Evolutionary conservation across 2,888 invertebrate genomes (phyloP), one percentile per base, ranked within the genome.

Genomic region (Coremacera marginata): DNA sequence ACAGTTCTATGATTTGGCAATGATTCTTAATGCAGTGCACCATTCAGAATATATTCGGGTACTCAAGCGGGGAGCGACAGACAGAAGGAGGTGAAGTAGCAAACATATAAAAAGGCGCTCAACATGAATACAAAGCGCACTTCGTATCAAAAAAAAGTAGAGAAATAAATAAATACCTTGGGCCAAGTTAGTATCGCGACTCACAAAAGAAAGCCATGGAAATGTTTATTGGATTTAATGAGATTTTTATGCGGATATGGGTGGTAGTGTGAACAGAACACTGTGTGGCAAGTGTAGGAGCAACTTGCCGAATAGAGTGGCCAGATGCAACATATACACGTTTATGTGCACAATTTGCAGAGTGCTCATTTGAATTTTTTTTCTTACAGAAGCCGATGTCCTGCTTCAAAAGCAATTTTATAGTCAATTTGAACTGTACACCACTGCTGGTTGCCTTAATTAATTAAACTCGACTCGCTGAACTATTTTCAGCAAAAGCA

Each of bases 201-300:
- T 62, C 49, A n/a, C 19, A 37, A 60, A 34, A 37, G 44, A 68
- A 70, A n/a, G 27, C 34, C 78, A 78, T 78, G 76, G 62, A 76
- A 76, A 60, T 71, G 74, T 74, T 77, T 77, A 77, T 76, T 72
- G 70, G 77, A 76, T 76, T 73, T 77, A 77, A 77, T 79, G 79
- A 77, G 77, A 68, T 71, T 79, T 67, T 77, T 65, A 34, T 60
- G 34, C 63, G 63, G 72, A 72, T 74, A 63, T 74, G 73, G 27
- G 27, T 37, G 55, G 31, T 3, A 9, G 51, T 44, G 65, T 22
- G 44, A 31, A 52, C 9, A 37, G 27, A 51, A 27, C 31, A n/a
- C 19, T 19, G 51, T 49, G 63, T 49, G 63, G 76, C 76, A 70
- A 76, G 62, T 70, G 75, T 31, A 68, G 16, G 9, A 14, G 19